Evolutionary conservation across 2,113 vertebrate species (phyloP).

Genomic region (Astur gentilis): DNA sequence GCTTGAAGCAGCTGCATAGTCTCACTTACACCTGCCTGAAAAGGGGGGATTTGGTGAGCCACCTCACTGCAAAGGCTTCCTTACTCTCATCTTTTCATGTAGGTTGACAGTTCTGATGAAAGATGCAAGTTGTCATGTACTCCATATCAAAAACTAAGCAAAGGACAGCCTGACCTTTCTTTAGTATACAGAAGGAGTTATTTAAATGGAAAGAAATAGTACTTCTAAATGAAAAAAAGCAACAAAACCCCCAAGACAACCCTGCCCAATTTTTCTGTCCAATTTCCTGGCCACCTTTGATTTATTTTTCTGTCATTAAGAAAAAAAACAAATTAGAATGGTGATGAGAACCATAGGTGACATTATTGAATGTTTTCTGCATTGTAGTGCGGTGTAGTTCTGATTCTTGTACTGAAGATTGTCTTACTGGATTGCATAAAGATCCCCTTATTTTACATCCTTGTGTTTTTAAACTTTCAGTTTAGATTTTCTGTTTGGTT

Average conservation of each 20-base stretch:
- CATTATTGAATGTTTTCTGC: not conserved
- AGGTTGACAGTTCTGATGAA: not conserved
- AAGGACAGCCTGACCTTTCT: not conserved
- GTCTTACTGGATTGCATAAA: not conserved
- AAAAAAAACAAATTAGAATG: not conserved
- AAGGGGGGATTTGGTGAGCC: not conserved
- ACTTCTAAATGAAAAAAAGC: not conserved
- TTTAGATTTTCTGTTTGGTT: not conserved
- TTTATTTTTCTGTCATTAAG: not conserved
- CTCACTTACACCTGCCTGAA: not conserved
- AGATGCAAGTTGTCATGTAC: not conserved
- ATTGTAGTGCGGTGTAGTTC: not conserved
- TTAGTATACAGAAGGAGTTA: not conserved
- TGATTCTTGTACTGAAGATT: not conserved
- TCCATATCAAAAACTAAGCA: not conserved
- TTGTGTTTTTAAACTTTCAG: not conserved
- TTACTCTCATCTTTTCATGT: not conserved
- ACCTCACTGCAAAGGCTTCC: not conserved
- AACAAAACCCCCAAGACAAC: rapidly evolving
- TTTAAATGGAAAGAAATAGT: not conserved
- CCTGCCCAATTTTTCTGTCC: not conserved
- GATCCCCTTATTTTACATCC: not conserved
- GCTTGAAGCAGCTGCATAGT: not conserved
- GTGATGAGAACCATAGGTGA: not conserved
- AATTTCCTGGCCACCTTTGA: not conserved